Conservation (phyloP, 2,888 invertebrate species). For the Pecten maximus region DNA sequence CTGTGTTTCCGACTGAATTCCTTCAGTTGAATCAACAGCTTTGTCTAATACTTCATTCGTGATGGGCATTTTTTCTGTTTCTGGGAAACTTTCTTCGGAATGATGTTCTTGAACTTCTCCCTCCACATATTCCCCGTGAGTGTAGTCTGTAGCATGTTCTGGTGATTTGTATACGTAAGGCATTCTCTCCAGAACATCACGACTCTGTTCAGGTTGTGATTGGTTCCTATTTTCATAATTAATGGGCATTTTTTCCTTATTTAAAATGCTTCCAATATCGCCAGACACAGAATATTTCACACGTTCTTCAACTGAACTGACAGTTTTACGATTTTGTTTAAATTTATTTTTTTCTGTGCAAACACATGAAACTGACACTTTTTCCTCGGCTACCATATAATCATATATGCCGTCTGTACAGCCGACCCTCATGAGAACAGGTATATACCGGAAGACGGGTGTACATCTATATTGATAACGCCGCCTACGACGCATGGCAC, state of each 20-base stretch:
- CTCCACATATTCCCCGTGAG: neutral
- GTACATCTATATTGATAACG: neutral
- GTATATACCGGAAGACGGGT: neutral
- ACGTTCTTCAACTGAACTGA: neutral
- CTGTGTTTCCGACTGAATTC: neutral
- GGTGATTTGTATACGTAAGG: neutral
- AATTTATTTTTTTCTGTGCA: neutral
- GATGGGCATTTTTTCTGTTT: neutral
- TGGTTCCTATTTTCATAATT: neutral
- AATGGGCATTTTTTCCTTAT: neutral
- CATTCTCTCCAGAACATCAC: neutral
- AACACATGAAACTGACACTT: neutral
- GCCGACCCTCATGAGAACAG: neutral
- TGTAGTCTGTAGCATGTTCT: neutral
- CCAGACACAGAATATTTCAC: neutral
- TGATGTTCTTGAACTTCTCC: neutral
- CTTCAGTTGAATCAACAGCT: neutral
- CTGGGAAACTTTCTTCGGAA: neutral
- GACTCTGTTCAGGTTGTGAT: neutral
- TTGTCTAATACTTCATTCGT: neutral
- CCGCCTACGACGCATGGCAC: neutral
- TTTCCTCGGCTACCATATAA: neutral
- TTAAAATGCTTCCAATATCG: neutral
- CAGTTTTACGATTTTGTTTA: neutral
- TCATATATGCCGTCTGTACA: neutral